A percentile compares a stretch with the other conserved stretches of the same genome.
Evolutionary conservation across 2,888 invertebrate species (phyloP).

Genomic region (Agonopterix heracliana): DNA sequence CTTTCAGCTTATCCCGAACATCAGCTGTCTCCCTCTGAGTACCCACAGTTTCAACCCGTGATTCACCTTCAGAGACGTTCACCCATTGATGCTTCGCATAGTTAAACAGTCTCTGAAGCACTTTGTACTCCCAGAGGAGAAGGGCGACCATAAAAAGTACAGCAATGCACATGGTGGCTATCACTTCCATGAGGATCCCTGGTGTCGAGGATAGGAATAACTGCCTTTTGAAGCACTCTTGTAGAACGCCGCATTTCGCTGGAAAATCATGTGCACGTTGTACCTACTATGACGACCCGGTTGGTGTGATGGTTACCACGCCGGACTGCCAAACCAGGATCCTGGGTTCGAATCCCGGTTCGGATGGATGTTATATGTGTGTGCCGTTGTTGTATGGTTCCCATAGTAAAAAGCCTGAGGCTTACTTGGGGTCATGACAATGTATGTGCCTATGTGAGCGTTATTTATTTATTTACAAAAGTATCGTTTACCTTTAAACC

Average conservation of each 20-base stretch:
- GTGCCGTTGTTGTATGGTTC: too few relatives aligned
- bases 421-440: too few relatives aligned
- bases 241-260: slow-evolving; percentile 59
- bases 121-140: slow-evolving; percentile 46
- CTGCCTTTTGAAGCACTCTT: slow-evolving; percentile 44
- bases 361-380: too few relatives aligned
- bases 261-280: slow-evolving; percentile 7
- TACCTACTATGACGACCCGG: too few relatives aligned
- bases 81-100: slow-evolving; percentile 6
- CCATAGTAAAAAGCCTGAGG: too few relatives aligned
- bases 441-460: too few relatives aligned
- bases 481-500: too few relatives aligned
- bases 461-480: too few relatives aligned
- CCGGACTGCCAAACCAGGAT: too few relatives aligned
- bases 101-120: slow-evolving; percentile 29
- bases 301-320: too few relatives aligned
- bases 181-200: slow-evolving; percentile 40
- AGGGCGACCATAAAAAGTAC: slow-evolving; percentile 32
- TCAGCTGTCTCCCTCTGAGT: slow-evolving; percentile 29
- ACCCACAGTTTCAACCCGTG: slow-evolving; percentile 19
- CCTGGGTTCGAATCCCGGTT: too few relatives aligned
- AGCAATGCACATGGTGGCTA: slow-evolving; percentile 34
- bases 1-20: slow-evolving; percentile 28
- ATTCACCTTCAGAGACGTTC: neutral
- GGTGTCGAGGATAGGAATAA: slow-evolving; percentile 30